Base-by-base conservation (phyloP, 2,888 invertebrate species). In the Koerneria pararmatus region DNA sequence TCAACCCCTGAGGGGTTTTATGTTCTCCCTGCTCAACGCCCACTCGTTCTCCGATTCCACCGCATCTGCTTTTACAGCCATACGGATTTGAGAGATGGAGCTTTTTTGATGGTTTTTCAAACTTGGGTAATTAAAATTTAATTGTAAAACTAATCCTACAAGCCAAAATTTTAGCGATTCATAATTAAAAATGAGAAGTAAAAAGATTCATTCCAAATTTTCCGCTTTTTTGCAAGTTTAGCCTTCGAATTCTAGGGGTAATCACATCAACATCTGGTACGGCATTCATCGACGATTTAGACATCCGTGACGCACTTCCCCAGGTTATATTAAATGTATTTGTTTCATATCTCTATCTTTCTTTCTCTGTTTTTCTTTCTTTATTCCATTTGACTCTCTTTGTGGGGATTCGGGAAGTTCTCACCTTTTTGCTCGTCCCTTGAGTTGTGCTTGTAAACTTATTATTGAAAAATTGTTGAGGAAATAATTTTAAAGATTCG, bases 301-400 rank as follows among this genome's bases (percentile, higher is more conserved):
- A 92, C 84, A 89, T 86, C 48, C 71, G 83, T 31, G 75, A 72
- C 27, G 82, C 84, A 53, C 83, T 86, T 34, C 75, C 78, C 41
- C 74, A 74, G 54, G 84, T 85, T 11, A 63, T 48, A 22, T 15
- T 22, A 8, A 19, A n/a, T 34, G 32, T 57, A 11, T 19, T 19
- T 11, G 32, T 8, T 8, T 8, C 8, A 8, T 57, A 19, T 57
- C 32, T 29, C 51, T 8, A 22, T 15, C n/a, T 22, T 51, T 11
- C 22, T 8, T 22, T 51, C 5, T 32, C 8, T 22, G 22, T 34
- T 3, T 19, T 34, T 31, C 2, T n/a, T 24, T n/a, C n/a, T n/a
- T n/a, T n/a, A n/a, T n/a, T n/a, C n/a, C n/a, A n/a, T n/a, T n/a
- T n/a, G n/a, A n/a, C n/a, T n/a, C n/a, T n/a, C n/a, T n/a, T n/a